Evolutionary conservation across 2,113 vertebrate genomes (phyloP).

Genomic region (Tachycineta bicolor): DNA sequence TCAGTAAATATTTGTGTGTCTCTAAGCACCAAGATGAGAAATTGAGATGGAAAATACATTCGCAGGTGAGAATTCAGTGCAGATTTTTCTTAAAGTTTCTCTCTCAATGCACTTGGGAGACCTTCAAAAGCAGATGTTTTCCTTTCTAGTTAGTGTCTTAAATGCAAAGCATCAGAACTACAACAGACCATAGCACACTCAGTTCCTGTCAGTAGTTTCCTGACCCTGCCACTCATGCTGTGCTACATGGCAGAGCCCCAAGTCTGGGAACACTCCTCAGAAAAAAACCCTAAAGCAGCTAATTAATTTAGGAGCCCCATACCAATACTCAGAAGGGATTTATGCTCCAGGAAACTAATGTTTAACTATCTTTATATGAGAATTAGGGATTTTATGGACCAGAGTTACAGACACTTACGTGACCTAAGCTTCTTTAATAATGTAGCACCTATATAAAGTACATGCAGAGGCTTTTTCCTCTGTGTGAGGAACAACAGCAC

Average conservation of each 20-base stretch:
- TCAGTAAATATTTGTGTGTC: constrained; percentile 59
- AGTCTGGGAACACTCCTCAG: not conserved
- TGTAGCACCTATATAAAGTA: not conserved
- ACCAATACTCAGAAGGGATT: not conserved
- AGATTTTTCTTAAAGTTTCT: not conserved
- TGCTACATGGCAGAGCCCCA: not conserved
- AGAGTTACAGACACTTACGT: not conserved
- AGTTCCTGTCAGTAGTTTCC: not conserved
- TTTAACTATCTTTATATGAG: not conserved
- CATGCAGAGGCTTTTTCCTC: not conserved
- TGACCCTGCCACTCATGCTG: not conserved
- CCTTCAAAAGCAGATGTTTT: not conserved
- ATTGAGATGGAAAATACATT: constrained; percentile 11
- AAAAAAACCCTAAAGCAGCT: not conserved
- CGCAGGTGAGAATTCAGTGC: not conserved
- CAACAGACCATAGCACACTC: not conserved
- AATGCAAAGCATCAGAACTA: not conserved
- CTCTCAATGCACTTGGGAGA: not conserved
- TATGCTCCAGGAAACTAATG: not conserved
- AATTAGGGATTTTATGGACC: not conserved
- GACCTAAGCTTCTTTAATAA: not conserved
- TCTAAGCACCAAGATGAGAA: constrained; percentile 34
- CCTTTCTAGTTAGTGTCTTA: not conserved
- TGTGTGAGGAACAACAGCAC: not conserved
- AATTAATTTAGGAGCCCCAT: not conserved